Base-by-base conservation (phyloP, 92 coral and sea anemone genomes). In the Palythoa grandiflora region DNA sequence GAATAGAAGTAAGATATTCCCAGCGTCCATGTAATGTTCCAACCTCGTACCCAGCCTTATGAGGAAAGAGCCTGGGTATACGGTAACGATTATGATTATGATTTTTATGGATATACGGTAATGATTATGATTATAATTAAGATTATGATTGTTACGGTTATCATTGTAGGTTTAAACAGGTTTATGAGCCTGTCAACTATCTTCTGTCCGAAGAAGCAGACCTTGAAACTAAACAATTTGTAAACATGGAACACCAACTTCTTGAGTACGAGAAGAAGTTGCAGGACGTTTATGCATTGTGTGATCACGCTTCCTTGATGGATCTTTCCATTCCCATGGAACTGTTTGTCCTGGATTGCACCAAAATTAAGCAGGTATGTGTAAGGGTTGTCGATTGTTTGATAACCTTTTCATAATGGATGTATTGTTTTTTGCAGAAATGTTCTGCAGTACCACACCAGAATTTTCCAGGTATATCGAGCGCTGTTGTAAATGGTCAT, bases 251-350 rank as follows among this genome's bases (percentile, higher is more conserved):
- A 20, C 96, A 94, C 10, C 91, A 92, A 36, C 90, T 95, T 7
- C 40, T 88, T 59, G 97, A 96, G 89, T 96, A 96, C 76, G 95
- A 93, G 68, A 83, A 87, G 57, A 96, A 96, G 89, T 54, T 96
- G 51, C 95, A 95, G 88, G 92, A 96, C 57, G 87, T 93, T 50
- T 96, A 96, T 73, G 92, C 92, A 17, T 90, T 95, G 36, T 63
- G 92, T 19, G 90, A 92, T 7, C 87, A 92, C 63, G 97, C 95
- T 1, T 92, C 95, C 44, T 93, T 92, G 10, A 96, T 96, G 99
- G 98, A 95, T 68, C 81, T 95, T 78, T 88, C 89, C 21, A 95
- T 95, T 70, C 98, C 99, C 5, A 96, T 95, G 99, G 98, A 93
- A 73, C 88, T 96, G 66, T 96, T 96, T 89, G 91, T 92, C 50